Evolutionary conservation across 2,888 invertebrate genomes (phyloP).

Genomic region (Artemia sinica): DNA sequence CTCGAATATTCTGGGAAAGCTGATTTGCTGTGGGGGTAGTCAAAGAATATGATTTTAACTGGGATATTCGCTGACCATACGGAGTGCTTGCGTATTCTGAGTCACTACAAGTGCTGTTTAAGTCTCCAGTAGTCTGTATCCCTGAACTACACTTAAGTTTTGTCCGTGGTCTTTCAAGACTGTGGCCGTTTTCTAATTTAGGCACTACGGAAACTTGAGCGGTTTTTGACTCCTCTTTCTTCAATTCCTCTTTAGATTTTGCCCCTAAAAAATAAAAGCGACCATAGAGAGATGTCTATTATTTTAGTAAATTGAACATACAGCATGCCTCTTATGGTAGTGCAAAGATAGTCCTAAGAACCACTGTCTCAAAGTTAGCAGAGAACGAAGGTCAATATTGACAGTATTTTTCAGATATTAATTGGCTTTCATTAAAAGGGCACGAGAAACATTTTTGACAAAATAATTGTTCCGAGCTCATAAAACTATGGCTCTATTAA

Average conservation of each 20-base stretch:
- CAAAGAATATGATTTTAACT: constrained; percentile 65
- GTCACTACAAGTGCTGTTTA: constrained; percentile 20
- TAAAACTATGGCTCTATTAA: no score
- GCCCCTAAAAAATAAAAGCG: background rate
- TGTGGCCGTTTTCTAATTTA: constrained; percentile 36
- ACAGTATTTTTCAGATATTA: no score
- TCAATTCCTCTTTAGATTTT: constrained; percentile 26
- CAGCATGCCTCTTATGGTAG: no score
- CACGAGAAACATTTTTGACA: no score
- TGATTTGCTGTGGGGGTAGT: constrained; percentile 70
- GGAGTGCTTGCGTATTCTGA: constrained; percentile 23
- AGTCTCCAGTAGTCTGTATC: constrained; percentile 55
- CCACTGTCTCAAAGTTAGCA: no score
- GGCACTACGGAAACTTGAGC: constrained; percentile 72
- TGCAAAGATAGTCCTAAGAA: no score
- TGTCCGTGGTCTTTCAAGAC: constrained; percentile 27
- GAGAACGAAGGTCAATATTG: no score
- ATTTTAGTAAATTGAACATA: no score
- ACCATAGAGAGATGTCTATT: no score
- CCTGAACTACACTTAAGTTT: constrained; percentile 68
- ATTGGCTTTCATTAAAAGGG: no score
- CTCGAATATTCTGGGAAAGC: constrained; percentile 66
- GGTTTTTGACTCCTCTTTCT: constrained; percentile 39
- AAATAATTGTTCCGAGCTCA: no score
- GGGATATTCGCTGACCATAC: constrained; percentile 31